phyloP scores from a whole-genome alignment of 2,888 invertebrate species.

The Dryomyza anilis region DNA sequence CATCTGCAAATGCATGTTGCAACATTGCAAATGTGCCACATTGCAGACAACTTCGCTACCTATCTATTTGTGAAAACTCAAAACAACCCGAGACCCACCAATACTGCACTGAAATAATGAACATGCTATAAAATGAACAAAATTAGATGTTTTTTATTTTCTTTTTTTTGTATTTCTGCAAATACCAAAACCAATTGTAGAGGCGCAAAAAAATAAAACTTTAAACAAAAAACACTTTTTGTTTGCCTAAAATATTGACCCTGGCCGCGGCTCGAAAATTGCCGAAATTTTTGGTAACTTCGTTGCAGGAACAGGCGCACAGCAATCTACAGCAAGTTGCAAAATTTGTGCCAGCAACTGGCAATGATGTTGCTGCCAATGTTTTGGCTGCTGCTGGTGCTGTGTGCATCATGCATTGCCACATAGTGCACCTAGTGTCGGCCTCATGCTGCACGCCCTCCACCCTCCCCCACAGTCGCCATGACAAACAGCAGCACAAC shows the following conservation, averaged over 20 bases:
- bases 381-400: too few relatives aligned
- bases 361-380: background rate
- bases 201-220: background rate
- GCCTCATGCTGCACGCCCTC: background rate
- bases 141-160: too few relatives aligned
- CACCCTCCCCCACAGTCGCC: background rate
- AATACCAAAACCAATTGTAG: background rate
- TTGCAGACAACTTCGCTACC: too few relatives aligned
- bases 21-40: too few relatives aligned
- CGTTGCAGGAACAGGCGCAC: constrained; percentile 18
- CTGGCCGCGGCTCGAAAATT: constrained; percentile 7
- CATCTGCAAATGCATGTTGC: too few relatives aligned
- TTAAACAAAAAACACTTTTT: background rate
- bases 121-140: too few relatives aligned
- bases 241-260: background rate
- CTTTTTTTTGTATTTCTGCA: too few relatives aligned
- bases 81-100: too few relatives aligned
- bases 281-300: constrained; percentile 26
- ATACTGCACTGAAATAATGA: too few relatives aligned
- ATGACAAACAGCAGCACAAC: background rate
- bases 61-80: too few relatives aligned
- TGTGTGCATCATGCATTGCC: too few relatives aligned
- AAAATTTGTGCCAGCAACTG: background rate
- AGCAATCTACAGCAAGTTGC: constrained; percentile 14
- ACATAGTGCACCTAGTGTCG: too few relatives aligned